These are phyloP conservation scores for Thomomys bottae DNA, from an alignment of 2,113 vertebrate species.

Conservation along the genomic window DNA sequence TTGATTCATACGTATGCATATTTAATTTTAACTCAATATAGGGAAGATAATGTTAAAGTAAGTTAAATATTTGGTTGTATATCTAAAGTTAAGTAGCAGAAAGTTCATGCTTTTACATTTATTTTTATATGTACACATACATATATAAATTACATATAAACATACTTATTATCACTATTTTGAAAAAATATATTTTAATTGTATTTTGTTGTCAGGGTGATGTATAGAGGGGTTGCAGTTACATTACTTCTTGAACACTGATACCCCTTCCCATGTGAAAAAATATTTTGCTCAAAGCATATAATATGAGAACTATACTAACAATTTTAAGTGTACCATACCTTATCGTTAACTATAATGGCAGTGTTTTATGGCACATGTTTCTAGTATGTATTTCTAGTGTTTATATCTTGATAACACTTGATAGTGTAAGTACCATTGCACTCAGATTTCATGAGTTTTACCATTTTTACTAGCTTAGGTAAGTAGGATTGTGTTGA, in stretches of 20 bases:
- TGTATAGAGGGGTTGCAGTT: no score
- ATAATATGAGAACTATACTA: background rate
- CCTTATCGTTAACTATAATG: background rate
- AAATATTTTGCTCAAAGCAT: background rate
- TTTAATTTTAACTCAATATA: background rate
- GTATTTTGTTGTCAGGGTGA: no score
- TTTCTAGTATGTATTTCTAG: no score
- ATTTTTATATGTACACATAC: background rate
- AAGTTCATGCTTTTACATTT: background rate
- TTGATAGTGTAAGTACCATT: background rate
- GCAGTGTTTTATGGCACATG: no score
- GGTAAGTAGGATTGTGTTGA: background rate
- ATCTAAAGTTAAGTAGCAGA: background rate
- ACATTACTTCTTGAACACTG: no score
- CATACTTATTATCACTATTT: no score
- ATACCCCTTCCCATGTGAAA: no score
- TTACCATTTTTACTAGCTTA: background rate
- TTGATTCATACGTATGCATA: background rate
- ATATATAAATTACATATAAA: no score
- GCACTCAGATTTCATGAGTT: background rate
- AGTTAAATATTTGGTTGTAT: background rate
- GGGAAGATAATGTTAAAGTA: slow-evolving; percentile 4
- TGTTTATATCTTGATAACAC: background rate
- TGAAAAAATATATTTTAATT: background rate
- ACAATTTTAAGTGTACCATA: background rate